phyloP scores from a whole-genome alignment of 1,140 invertebrate species.

The Drosophila quadrilineata region DNA sequence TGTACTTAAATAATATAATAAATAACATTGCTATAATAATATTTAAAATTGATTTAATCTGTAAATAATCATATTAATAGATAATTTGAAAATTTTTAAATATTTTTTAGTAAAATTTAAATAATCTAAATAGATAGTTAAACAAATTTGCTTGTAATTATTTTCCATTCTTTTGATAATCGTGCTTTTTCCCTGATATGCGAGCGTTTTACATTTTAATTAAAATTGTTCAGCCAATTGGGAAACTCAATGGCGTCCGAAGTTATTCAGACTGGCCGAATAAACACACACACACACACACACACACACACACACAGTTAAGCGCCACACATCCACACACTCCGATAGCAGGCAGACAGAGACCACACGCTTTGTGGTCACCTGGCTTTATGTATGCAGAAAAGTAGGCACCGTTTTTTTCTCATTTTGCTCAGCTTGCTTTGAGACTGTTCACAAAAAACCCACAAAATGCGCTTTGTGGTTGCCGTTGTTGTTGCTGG shows the following conservation, averaged over 20 bases:
- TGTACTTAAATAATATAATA: no score
- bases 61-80: no score
- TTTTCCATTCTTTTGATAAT: neutral
- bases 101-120: no score
- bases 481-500: constrained; percentile 26
- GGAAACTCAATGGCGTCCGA: constrained; percentile 23
- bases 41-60: no score
- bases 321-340: no score
- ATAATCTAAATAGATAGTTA: no score
- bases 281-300: constrained; percentile 11
- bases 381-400: constrained; percentile 22
- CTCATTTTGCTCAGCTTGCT: no score
- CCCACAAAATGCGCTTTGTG: constrained; percentile 60
- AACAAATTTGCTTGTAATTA: no score
- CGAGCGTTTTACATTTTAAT: constrained; percentile 58
- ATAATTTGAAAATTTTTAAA: no score
- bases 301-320: neutral
- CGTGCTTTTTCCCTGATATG: neutral
- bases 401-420: constrained; percentile 52
- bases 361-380: constrained; percentile 59
- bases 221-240: constrained; percentile 66
- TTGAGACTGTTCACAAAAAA: neutral
- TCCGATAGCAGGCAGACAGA: neutral
- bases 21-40: no score
- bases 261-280: constrained; percentile 27